Conservation (phyloP, 2,888 invertebrate species). For the Eumacrocentrus americanus region DNA sequence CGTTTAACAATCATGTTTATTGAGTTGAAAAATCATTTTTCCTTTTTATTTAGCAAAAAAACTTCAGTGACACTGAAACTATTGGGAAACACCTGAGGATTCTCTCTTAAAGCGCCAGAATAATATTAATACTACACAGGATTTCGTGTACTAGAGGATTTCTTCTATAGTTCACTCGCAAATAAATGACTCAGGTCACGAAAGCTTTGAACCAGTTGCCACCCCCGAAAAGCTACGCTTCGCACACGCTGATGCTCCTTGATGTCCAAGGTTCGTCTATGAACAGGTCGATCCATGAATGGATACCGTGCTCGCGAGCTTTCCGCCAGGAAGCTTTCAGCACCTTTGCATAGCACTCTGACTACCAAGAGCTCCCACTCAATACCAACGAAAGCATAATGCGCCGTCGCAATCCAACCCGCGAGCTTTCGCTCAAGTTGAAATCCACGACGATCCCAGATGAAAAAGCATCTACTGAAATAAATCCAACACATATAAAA, state of each 20-base stretch:
- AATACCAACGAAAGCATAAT: conserved; percentile 12
- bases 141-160: no score
- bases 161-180: neutral
- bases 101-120: no score
- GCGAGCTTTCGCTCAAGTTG: no score
- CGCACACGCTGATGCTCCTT: conserved; percentile 18
- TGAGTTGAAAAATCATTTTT: no score
- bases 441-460: no score
- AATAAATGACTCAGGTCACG: conserved; percentile 14
- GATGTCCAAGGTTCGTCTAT: conserved; percentile 19
- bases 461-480: no score
- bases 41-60: no score
- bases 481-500: no score
- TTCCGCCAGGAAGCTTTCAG: conserved; percentile 27
- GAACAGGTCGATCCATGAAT: conserved; percentile 37
- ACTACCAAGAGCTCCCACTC: conserved; percentile 35
- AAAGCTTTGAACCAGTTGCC: conserved; percentile 2
- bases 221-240: conserved; percentile 23
- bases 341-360: conserved; percentile 25
- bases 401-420: conserved; percentile 31
- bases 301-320: conserved; percentile 29
- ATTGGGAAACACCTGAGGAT: neutral
- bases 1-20: no score
- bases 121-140: no score
- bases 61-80: no score